phyloP scores from a whole-genome alignment of 2,888 invertebrate species.

The Craniophora ligustri region DNA sequence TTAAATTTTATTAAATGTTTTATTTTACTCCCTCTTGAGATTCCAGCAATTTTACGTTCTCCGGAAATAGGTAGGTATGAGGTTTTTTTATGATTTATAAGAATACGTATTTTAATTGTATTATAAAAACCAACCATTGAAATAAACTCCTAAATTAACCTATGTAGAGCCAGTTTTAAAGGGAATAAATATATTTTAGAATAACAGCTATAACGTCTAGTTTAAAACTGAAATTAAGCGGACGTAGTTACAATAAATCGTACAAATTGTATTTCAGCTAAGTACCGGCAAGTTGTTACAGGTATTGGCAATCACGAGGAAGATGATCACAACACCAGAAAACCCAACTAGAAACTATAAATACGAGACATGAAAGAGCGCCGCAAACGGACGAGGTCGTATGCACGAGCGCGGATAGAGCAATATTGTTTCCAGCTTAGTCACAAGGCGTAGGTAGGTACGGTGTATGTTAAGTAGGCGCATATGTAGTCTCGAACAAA shows the following conservation, averaged over 20 bases:
- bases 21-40: no score
- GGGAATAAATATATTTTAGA: no score
- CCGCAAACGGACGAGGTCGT: slow-evolving; percentile 59
- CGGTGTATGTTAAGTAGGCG: slow-evolving; percentile 35
- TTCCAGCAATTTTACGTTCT: no score
- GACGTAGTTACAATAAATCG: slow-evolving; percentile 2
- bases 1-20: no score
- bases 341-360: slow-evolving; percentile 53
- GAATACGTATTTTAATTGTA: not conserved
- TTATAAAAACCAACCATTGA: not conserved
- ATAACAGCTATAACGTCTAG: no score
- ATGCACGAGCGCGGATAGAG: slow-evolving; percentile 56
- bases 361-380: slow-evolving; percentile 62
- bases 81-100: no score
- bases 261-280: slow-evolving; percentile 24
- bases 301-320: slow-evolving; percentile 28
- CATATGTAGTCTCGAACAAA: slow-evolving; percentile 31
- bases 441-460: slow-evolving; percentile 38
- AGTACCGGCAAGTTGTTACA: slow-evolving; percentile 19
- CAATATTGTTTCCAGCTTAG: slow-evolving; percentile 55
- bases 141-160: not conserved
- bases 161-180: not conserved
- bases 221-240: not conserved
- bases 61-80: no score
- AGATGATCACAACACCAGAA: slow-evolving; percentile 37